These are phyloP conservation scores for Mormyrus lacerda DNA, from an alignment of 2,113 vertebrate genomes.

Conservation along the genomic window DNA sequence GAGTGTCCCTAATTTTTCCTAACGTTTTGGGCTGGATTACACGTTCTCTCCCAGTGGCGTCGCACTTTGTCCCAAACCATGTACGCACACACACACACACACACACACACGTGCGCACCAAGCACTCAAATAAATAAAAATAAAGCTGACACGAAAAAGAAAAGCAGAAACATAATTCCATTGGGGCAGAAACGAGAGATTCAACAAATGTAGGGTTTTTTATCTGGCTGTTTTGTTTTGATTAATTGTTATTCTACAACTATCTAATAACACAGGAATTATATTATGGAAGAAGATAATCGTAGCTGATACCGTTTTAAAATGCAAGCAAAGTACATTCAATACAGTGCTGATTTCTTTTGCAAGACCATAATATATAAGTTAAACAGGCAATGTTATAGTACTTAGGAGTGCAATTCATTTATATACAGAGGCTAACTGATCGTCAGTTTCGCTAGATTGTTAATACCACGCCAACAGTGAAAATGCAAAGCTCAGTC, in stretches of 20 bases:
- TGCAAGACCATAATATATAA: slow-evolving; percentile 21
- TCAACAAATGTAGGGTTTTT: neutral
- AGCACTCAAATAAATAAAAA: neutral
- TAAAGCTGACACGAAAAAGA: neutral
- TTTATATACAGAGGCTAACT: slow-evolving; percentile 17
- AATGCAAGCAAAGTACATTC: slow-evolving; percentile 28
- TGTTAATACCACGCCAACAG: neutral
- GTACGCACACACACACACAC: neutral
- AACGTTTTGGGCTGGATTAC: neutral
- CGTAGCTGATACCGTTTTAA: neutral
- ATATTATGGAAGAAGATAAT: slow-evolving; percentile 12
- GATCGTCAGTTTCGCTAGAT: neutral
- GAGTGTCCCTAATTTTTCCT: neutral
- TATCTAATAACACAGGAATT: slow-evolving; percentile 11
- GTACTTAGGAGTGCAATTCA: slow-evolving; percentile 15
- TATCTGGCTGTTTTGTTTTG: slow-evolving; percentile 1
- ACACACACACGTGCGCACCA: neutral
- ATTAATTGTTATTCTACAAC: neutral
- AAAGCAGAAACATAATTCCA: neutral
- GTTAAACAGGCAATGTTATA: slow-evolving; percentile 24
- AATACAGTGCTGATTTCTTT: slow-evolving; percentile 17
- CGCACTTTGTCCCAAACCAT: neutral
- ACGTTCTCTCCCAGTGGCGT: no score
- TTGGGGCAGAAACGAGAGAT: neutral
- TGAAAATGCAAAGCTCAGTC: neutral